Base-by-base conservation (phyloP, 35 echinoderm and acorn worm species). In the Lytechinus variegatus region DNA sequence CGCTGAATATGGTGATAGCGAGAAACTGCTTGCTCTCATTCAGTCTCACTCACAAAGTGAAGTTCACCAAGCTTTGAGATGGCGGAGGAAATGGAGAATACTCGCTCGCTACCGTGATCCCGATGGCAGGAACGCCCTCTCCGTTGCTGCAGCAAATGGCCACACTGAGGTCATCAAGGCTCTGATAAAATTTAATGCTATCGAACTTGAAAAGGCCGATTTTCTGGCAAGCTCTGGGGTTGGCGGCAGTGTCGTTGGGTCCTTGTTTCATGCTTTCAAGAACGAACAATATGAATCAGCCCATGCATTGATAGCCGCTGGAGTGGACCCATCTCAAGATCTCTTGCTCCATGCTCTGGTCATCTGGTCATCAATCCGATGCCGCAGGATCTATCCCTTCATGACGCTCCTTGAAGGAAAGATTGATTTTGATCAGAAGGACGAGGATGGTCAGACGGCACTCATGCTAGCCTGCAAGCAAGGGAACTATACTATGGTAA, bases 41-140 rank as follows among this genome's bases (percentile, higher is more conserved):
- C 92, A 24, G n/a, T 28, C 29, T 57, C 28, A 27, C 28, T 57
- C 53, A 24, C 29, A 93, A 54, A 44, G 53, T 93, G 92, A 93
- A 55, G 55, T 93, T 57, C 52, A 57, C 13, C 52, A 27, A 55
- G 92, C 92, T 10, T 93, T 93, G 54, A 93, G 27, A 54, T 93
- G 92, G 92, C 92, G 92, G 9, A 93, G 55, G 53, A 93, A 56
- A 54, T 93, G 92, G 92, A 13, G 55, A 27, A 13, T 27, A 19
- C 24, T 54, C 4, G 92, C 29, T 54, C 13, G 16, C 13, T 93
- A 55, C 92, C 28, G 55, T 53, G 92, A 93, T 12, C 55, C 53
- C 29, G 92, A 93, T 54, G 92, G 92, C 27, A 93, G 92, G 24
- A 93, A 93, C 92, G 92, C 92, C 53, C 92, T 93, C 11, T 93